Conservation (phyloP, 2,888 invertebrate genomes). For the Melangyna quadrimaculata region DNA sequence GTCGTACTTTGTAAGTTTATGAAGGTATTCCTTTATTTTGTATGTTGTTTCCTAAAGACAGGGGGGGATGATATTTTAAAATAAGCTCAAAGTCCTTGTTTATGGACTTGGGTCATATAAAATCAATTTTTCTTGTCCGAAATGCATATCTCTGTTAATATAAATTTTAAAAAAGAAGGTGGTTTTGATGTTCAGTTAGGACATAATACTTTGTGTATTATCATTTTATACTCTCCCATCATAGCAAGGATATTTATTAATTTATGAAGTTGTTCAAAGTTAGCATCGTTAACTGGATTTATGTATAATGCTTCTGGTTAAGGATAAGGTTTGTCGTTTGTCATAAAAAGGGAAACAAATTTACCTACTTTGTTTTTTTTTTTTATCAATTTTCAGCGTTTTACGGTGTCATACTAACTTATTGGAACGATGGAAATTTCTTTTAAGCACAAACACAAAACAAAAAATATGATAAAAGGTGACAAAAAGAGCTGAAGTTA, state of each 20-base stretch:
- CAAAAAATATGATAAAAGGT: constrained; percentile 8
- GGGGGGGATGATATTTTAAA: neutral
- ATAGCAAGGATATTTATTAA: constrained; percentile 53
- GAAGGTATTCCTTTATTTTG: neutral
- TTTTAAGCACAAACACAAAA: constrained; percentile 27
- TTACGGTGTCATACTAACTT: neutral
- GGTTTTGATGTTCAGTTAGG: neutral
- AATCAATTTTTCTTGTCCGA: constrained; percentile 62
- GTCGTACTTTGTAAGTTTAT: neutral
- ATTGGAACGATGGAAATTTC: constrained; percentile 5
- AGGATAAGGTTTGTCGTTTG: constrained; percentile 36
- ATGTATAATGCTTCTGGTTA: constrained; percentile 1
- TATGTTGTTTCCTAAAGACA: neutral
- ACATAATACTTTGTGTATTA: neutral
- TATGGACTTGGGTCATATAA: constrained; percentile 41
- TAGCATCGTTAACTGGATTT: constrained; percentile 56
- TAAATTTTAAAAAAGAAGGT: neutral
- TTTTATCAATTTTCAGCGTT: constrained; percentile 13
- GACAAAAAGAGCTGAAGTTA: constrained; percentile 1
- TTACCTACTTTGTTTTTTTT: neutral
- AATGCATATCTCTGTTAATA: constrained; percentile 30
- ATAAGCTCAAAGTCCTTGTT: constrained; percentile 27
- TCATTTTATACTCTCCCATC: neutral
- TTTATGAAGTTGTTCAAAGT: constrained; percentile 55
- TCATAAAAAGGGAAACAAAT: constrained; percentile 44